Evolutionary conservation across 1,140 invertebrate genomes (phyloP), one percentile per base, ranked within the genome.

Genomic region (Cherax destructor): DNA sequence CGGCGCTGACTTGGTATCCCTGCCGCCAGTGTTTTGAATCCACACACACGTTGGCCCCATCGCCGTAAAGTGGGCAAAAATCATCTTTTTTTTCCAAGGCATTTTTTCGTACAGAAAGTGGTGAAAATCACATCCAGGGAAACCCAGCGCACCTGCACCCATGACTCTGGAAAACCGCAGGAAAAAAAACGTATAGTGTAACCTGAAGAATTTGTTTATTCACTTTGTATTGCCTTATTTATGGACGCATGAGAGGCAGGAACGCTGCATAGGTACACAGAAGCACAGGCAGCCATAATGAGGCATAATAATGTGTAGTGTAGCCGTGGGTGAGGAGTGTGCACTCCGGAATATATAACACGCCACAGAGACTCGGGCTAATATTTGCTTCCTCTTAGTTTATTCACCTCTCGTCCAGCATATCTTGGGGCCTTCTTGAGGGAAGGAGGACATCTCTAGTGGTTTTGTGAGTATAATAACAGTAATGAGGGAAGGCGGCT

Each of bases 61-160:
- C 61, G 81, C 59, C 81, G 81, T 83, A 83, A 83, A 83, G 81
- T 83, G 81, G 30, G 59, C 61, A 83, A 83, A 83, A 83, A 83
- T 1, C 30, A 13, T 16, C 41, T 4, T 56, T 10, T 13, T 49
- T 69, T 83, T 83, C 69, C 47, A 69, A 30, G 41, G 1, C 52
- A 47, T 69, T 83, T 69, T 81, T 81, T 69, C 24, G 10, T 47
- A 61, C 47, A n/a, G 18, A 69, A 69, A 83, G 81, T 83, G 81
- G n/a, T 69, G 81, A 65, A 83, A 83, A 83, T 83, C 81, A 83
- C 81, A 65, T 59, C 59, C 49, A 9, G 49, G 9, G 59, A 50
- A 80, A 52, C 69, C 21, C n/a, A n/a, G 69, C n/a, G 30, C n/a
- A 74, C 69, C 69, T 74, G 69, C 69, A 30, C 7, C 69, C 69